phyloP scores from a whole-genome alignment of 2,888 invertebrate genomes.

The Mylabris sibirica region DNA sequence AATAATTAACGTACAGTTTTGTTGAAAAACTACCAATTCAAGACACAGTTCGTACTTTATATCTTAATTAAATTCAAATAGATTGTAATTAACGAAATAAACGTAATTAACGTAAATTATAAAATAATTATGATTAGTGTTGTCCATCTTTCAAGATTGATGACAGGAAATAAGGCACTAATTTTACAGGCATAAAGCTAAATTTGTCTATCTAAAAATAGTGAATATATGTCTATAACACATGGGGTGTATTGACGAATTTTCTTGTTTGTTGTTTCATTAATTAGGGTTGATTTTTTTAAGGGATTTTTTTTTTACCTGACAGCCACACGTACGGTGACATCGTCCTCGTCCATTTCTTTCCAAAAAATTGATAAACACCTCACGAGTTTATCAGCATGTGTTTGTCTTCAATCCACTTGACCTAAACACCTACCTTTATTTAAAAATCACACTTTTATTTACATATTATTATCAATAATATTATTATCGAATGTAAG shows the following conservation, averaged over 20 bases:
- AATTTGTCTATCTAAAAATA: constrained; percentile 39
- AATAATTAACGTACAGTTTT: not conserved
- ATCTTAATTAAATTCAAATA: not conserved
- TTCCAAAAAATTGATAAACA: constrained; percentile 37
- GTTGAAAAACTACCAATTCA: not conserved
- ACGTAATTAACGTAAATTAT: not conserved
- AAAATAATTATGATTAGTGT: not conserved
- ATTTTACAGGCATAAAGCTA: constrained; percentile 36
- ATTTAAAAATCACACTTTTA: constrained; percentile 45
- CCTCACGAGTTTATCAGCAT: constrained; percentile 40
- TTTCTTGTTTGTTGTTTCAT: not conserved
- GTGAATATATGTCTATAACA: constrained; percentile 30
- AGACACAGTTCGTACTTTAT: not conserved
- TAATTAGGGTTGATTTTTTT: not conserved
- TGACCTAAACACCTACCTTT: constrained; percentile 51
- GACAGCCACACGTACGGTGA: constrained; percentile 74
- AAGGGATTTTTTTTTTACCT: constrained; percentile 63
- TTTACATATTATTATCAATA: constrained; percentile 42
- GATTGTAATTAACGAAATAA: not conserved
- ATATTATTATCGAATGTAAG: not conserved
- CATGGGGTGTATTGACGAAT: constrained; percentile 18
- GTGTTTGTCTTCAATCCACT: constrained; percentile 36
- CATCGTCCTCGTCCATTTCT: constrained; percentile 70
- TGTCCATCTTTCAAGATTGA: constrained; percentile 20
- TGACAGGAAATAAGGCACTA: constrained; percentile 38